Evolutionary conservation across 2,797 vertebrate genomes (phyloP).

Genomic region (Decapterus maruadsi): DNA sequence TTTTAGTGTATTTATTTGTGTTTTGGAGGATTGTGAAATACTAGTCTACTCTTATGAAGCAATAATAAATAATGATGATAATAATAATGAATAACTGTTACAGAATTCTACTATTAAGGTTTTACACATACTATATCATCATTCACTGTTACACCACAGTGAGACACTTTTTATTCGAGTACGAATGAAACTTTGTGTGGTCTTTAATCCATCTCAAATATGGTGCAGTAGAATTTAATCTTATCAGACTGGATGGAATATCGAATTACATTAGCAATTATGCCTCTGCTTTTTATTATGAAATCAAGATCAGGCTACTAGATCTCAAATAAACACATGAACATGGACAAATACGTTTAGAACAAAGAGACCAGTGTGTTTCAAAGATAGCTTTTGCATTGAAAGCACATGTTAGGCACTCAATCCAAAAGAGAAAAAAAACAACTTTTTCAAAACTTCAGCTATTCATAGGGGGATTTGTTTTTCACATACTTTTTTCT

Average conservation of each 20-base stretch:
- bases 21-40: neutral
- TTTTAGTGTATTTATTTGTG: neutral
- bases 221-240: neutral
- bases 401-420: conserved; percentile 63
- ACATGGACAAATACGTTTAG: conserved; percentile 8
- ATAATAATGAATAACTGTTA: too few species aligned
- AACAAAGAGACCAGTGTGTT: conserved; percentile 62
- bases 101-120: too few species aligned
- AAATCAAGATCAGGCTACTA: conserved; percentile 14
- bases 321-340: conserved; percentile 41
- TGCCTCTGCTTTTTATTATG: conserved; percentile 29
- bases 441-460: neutral
- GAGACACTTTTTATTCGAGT: neutral
- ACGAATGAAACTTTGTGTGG: neutral
- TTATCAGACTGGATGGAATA: neutral
- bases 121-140: neutral
- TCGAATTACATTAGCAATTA: neutral
- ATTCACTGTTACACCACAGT: neutral
- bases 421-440: conserved; percentile 20
- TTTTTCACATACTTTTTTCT: conserved; percentile 23
- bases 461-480: conserved; percentile 32
- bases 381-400: conserved; percentile 55
- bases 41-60: neutral
- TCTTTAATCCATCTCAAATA: neutral
- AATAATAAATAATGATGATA: too few species aligned